Evolutionary conservation across 2,888 invertebrate genomes (phyloP).

Genomic region (Megastigmus dorsalis): DNA sequence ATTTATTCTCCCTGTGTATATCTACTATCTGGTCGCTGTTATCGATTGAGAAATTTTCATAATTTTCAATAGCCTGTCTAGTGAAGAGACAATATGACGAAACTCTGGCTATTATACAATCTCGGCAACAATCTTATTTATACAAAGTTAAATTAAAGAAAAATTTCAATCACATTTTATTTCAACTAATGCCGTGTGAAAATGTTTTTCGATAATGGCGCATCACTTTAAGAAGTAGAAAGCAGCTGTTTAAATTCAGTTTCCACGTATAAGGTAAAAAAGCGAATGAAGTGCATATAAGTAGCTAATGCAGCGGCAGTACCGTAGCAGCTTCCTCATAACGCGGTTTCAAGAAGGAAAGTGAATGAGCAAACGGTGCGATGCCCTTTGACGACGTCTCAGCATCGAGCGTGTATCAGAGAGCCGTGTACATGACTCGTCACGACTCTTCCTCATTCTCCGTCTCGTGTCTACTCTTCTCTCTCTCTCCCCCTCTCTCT

Average conservation of each 20-base stretch:
- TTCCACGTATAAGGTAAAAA: slow-evolving; percentile 28
- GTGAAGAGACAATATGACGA: too few relatives aligned
- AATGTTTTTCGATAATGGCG: too few relatives aligned
- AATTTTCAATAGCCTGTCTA: too few relatives aligned
- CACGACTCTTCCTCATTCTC: slow-evolving; percentile 54
- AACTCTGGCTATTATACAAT: too few relatives aligned
- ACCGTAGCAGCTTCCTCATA: slow-evolving; percentile 30
- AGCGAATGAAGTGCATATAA: slow-evolving; percentile 18
- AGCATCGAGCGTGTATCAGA: slow-evolving; percentile 29
- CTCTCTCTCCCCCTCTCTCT: slow-evolving; percentile 26
- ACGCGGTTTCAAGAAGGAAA: slow-evolving; percentile 27
- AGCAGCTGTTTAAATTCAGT: too few relatives aligned
- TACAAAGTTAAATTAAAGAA: too few relatives aligned
- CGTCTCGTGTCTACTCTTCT: slow-evolving; percentile 39
- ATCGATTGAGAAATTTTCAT: slow-evolving; percentile 15
- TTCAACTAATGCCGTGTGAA: too few relatives aligned
- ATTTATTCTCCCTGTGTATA: neutral
- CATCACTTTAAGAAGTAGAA: too few relatives aligned
- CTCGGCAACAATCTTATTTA: too few relatives aligned
- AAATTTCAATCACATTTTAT: too few relatives aligned
- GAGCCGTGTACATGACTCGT: slow-evolving; percentile 28
- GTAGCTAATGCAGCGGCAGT: slow-evolving; percentile 20
- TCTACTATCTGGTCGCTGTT: neutral
- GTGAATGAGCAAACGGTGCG: slow-evolving; percentile 31
- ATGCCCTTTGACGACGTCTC: slow-evolving; percentile 27